These are phyloP conservation scores for Sylvia atricapilla DNA, from an alignment of 2,113 vertebrate genomes.

Conservation along the genomic window DNA sequence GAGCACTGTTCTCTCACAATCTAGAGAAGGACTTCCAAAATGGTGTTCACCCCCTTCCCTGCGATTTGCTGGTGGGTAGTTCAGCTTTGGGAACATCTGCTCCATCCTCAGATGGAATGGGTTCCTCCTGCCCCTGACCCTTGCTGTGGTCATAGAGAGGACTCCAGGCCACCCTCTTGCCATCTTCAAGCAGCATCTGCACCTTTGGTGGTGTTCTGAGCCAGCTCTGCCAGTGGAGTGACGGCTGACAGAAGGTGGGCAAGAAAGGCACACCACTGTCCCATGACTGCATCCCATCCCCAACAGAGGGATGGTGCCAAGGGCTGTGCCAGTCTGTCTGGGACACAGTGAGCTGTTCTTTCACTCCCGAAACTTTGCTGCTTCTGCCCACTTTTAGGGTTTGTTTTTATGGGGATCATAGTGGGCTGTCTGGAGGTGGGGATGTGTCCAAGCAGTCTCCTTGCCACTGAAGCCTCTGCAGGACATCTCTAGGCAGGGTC, in stretches of 20 bases:
- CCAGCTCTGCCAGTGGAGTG: not conserved
- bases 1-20: not conserved
- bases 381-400: not conserved
- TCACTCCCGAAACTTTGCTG: not conserved
- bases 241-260: not conserved
- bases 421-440: not conserved
- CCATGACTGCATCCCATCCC: not conserved
- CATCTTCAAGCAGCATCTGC: not conserved
- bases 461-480: not conserved
- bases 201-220: not conserved
- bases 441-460: not conserved
- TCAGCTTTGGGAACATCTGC: not conserved
- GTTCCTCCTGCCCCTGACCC: not conserved
- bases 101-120: not conserved
- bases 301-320: not conserved
- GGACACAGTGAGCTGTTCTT: fast-evolving
- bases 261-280: not conserved
- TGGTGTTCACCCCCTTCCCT: fast-evolving
- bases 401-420: not conserved
- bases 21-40: not conserved
- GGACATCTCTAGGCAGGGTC: not conserved
- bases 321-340: not conserved
- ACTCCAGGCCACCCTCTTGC: not conserved
- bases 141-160: not conserved
- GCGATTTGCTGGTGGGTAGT: not conserved